Evolutionary conservation across 2,888 invertebrate genomes (phyloP), one percentile per base, ranked within the genome.

Genomic region (Diadegma fenestrale): DNA sequence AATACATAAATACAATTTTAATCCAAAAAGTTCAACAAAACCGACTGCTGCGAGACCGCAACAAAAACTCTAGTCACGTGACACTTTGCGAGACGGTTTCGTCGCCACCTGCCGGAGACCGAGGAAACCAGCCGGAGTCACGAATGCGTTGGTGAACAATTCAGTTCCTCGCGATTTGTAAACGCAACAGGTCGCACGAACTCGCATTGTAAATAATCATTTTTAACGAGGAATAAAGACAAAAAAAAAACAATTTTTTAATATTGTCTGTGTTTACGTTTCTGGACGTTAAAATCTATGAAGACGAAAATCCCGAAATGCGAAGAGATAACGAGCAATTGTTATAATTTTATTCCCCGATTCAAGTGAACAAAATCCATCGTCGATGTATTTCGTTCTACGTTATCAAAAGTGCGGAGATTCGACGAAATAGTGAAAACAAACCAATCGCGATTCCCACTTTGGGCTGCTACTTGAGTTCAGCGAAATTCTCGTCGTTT

Each of bases 111-210:
- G 37, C 75, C 58, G 80, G 82, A 54, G 63, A 69, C 71, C 17
- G n/a, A n/a, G 19, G 17, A 37, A 61, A 85, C 30, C 64, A 64
- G 54, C 7, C n/a, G 6, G 41, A 58, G 30, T 64, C 26, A n/a
- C 33, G 51, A 4, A 48, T 48, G 79, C 79, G 82, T 51, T 72
- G 41, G 79, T 79, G 76, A 61, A 79, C 14, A 5, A 58, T 79
- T 80, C 80, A 79, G 79, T 82, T 58, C 76, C n/a, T 82, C 58
- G 80, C 85, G 76, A 68, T 80, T 80, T 37, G 61, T 63, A 80
- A 79, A 66, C 66, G 82, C 64, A 80, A 80, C 82, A 75, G 64
- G 72, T 82, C 82, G 80, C 41, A 37, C 51, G 26, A 75, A 76
- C 26, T 64, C 22, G 19, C 43, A 30, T 64, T 19, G 33, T 64